Conservation (phyloP, 2,113 vertebrate genomes). For the Pygathrix nemaeus region DNA sequence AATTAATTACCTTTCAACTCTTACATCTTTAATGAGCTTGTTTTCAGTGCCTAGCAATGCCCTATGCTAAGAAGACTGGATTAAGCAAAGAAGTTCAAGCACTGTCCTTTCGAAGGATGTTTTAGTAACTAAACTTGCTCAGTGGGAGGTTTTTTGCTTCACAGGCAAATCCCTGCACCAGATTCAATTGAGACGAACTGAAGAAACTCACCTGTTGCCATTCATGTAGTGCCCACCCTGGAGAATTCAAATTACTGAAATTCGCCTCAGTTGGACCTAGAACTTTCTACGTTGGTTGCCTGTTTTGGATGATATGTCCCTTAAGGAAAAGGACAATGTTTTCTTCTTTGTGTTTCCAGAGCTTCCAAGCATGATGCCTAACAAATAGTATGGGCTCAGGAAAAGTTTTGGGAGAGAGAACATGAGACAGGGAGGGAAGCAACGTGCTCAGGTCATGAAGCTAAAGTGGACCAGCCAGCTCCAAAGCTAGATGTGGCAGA, state of each 20-base stretch:
- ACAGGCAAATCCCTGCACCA: background rate
- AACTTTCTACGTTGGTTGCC: background rate
- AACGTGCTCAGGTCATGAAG: background rate
- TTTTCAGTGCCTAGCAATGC: background rate
- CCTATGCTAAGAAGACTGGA: background rate
- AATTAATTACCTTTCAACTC: background rate
- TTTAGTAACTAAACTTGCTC: background rate
- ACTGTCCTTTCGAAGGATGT: background rate
- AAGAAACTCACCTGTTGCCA: background rate
- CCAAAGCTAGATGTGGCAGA: background rate
- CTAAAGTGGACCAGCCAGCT: background rate
- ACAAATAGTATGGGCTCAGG: background rate
- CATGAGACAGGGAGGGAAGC: background rate
- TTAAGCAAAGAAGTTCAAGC: background rate
- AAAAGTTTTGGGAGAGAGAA: background rate
- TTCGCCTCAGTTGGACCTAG: background rate
- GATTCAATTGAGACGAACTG: background rate
- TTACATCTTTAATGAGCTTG: background rate
- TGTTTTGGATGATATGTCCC: background rate
- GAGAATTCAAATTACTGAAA: background rate
- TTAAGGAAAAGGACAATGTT: background rate
- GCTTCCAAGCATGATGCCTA: background rate
- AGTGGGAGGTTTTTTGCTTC: background rate
- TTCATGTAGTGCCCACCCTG: background rate
- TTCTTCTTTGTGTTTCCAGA: background rate